These are phyloP conservation scores for Physeter macrocephalus DNA, from an alignment of 2,113 vertebrate genomes.

Conservation along the genomic window DNA sequence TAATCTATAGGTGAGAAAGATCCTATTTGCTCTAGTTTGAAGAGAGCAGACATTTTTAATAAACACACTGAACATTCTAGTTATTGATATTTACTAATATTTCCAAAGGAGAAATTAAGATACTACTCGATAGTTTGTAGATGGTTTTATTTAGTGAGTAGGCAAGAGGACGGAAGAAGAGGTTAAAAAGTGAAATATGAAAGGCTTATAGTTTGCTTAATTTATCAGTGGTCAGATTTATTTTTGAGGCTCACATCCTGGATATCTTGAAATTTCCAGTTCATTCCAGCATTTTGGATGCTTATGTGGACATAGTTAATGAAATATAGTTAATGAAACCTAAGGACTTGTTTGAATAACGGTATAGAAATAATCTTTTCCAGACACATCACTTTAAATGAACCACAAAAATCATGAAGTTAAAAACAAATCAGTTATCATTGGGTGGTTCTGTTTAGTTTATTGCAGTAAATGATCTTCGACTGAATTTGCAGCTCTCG, in stretches of 20 bases:
- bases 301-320: conserved; percentile 55
- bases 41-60: background rate
- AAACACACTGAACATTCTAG: background rate
- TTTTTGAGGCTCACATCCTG: background rate
- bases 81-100: background rate
- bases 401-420: background rate
- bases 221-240: background rate
- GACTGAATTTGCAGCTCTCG: conserved; percentile 59
- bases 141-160: background rate
- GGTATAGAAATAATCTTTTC: conserved; percentile 54
- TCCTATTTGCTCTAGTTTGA: background rate
- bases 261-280: conserved; percentile 20
- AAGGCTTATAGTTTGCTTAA: background rate
- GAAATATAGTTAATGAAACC: conserved; percentile 39
- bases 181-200: background rate
- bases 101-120: conserved; percentile 28
- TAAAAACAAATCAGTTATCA: conserved; percentile 42
- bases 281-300: background rate
- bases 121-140: background rate
- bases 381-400: background rate
- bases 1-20: background rate
- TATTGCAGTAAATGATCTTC: conserved; percentile 67
- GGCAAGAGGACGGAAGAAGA: background rate
- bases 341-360: conserved; percentile 55
- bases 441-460: conserved; percentile 24